Conservation (phyloP, 2,113 vertebrate genomes). For the Morone saxatilis region DNA sequence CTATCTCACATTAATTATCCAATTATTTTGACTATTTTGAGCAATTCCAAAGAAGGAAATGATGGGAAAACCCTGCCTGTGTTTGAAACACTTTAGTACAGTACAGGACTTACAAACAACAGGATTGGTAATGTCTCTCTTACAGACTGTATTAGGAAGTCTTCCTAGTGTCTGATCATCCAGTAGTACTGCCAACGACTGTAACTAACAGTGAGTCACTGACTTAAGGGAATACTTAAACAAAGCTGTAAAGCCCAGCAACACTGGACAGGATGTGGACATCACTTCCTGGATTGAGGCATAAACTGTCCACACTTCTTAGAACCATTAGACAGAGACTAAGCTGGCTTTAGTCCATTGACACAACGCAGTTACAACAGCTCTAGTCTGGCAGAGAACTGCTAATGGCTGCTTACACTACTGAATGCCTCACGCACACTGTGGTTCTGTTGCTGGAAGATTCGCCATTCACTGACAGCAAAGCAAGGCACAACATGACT, state of each 20-base stretch:
- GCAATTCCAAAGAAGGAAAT: background rate
- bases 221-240: constrained; percentile 23
- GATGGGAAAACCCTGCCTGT: background rate
- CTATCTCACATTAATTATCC: background rate
- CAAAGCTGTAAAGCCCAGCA: constrained; percentile 17
- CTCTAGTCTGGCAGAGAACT: constrained; percentile 18
- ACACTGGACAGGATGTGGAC: constrained; percentile 31
- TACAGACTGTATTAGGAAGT: background rate
- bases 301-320: constrained; percentile 34
- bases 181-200: background rate
- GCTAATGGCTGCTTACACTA: background rate
- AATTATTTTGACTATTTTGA: background rate
- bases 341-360: constrained; percentile 38
- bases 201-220: constrained; percentile 23
- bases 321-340: constrained; percentile 38
- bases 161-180: background rate
- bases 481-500: background rate
- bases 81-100: background rate
- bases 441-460: background rate
- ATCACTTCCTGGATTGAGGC: constrained; percentile 57
- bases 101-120: background rate
- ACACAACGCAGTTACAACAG: constrained; percentile 39
- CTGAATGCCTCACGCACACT: constrained; percentile 7
- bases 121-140: background rate
- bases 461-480: background rate